Evolutionary conservation across 2,797 vertebrate genomes (phyloP), one percentile per base, ranked within the genome.

Genomic region (Avahi laniger): DNA sequence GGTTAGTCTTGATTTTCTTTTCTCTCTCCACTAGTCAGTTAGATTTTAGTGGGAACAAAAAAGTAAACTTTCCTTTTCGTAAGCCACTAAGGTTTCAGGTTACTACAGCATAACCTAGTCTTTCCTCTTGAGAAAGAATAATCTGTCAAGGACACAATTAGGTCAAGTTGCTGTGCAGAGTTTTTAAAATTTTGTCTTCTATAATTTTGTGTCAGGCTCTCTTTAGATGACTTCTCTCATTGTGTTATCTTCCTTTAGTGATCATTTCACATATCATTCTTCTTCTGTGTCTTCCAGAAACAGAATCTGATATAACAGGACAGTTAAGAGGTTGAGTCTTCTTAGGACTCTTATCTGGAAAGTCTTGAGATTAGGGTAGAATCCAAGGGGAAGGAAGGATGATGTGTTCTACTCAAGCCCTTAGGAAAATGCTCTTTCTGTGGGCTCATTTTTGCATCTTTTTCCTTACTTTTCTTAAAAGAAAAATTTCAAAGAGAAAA

Each of bases 271-370:
- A 9, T 76, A 50, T 15, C 26, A 57, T 57, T 26, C 41, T 57
- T 69, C 18, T 83, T 91, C 61, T 59, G 35, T 78, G 24, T 83
- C 48, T 96, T 88, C 43, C n/a, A 75, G 70, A 91, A 96, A 76
- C 38, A 87, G 3, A 17, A 4, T 54, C 72, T 50, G 52, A 11
- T 26, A 1, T 46, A 88, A 20, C 30, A 84, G 50, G 33, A 2
- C 20, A 80, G 15, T 72, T 5, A 86, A 89, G 41, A 41, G 54
- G 54, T 41, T 54, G 33, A 4, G 0, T 89, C 28, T 75, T 89
- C 54, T 75, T 78, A 57, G 35, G 13, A 28, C 20, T 33, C 26
- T 86, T 26, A 41, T 73, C 65, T 95, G 38, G n/a, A 59, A 95
- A 72, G 38, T 35, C 15, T 86, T 76, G n/a, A 48, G 63, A 69